These are phyloP conservation scores for Chamaetylas fuelleborni DNA, from an alignment of 2,113 vertebrate genomes.

Conservation along the genomic window DNA sequence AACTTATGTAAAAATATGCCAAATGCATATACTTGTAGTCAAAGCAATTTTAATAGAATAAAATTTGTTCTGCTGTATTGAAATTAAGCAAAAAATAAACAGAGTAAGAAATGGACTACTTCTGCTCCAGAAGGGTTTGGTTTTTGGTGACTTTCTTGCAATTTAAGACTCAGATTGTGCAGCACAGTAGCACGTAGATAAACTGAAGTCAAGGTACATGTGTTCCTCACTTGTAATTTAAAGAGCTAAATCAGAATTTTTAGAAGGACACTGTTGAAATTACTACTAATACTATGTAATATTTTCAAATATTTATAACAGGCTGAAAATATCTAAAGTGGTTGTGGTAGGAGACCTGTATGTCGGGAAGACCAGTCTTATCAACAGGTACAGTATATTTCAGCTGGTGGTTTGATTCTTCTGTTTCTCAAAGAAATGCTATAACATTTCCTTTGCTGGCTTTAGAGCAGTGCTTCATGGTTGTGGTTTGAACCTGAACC, in stretches of 20 bases:
- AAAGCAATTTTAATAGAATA: not conserved
- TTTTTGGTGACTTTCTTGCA: not conserved
- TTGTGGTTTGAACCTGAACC: not conserved
- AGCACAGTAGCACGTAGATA: not conserved
- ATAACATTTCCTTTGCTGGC: not conserved
- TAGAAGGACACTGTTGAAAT: not conserved
- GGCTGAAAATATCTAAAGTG: slow-evolving; percentile 88
- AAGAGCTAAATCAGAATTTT: not conserved
- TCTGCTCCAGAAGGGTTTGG: not conserved
- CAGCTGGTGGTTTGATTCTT: not conserved
- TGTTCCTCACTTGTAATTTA: not conserved
- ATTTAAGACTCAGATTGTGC: not conserved
- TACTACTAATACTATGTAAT: not conserved
- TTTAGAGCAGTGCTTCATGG: not conserved
- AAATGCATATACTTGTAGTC: not conserved
- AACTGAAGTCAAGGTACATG: not conserved
- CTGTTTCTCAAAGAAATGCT: not conserved
- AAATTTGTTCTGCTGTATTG: not conserved
- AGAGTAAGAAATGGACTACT: not conserved
- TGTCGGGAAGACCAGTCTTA: slow-evolving; percentile 92
- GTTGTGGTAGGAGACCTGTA: slow-evolving; percentile 90
- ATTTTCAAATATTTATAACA: slow-evolving; percentile 53
- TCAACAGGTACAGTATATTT: slow-evolving; percentile 80
- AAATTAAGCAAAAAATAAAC: not conserved
- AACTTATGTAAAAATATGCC: not conserved